Conservation (phyloP, 2,888 invertebrate genomes). For the Nasonia oneida region DNA sequence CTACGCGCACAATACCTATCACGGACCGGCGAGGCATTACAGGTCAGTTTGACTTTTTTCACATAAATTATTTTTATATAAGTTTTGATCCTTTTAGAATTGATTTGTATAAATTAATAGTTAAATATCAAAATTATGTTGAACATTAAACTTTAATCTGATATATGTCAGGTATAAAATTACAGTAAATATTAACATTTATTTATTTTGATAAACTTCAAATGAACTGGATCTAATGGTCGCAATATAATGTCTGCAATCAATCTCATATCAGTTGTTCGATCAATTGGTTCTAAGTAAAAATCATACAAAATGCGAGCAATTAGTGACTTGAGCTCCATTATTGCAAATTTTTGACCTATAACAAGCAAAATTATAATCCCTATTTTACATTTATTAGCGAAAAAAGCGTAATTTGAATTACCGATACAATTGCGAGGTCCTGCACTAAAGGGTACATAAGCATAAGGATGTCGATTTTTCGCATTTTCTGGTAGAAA, state of each 20-base stretch:
- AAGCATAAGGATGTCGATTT: conserved; percentile 28
- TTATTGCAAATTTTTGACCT: conserved; percentile 41
- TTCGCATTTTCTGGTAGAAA: conserved; percentile 33
- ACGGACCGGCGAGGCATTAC: conserved; percentile 90
- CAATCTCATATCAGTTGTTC: not conserved
- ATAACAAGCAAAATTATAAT: not conserved
- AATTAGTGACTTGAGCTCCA: conserved; percentile 54
- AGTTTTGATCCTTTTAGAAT: not conserved
- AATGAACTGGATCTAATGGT: conserved; percentile 5
- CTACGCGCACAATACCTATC: conserved; percentile 93
- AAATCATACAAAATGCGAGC: conserved; percentile 62
- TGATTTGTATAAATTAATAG: not conserved
- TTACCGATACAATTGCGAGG: conserved; percentile 49
- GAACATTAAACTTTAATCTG: too few relatives aligned
- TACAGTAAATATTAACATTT: conserved; percentile 1
- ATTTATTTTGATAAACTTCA: conserved; percentile 52
- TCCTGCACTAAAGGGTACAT: conserved; percentile 46
- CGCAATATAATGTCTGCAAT: not conserved
- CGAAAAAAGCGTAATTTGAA: too few relatives aligned
- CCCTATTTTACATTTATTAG: too few relatives aligned
- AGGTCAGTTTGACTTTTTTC: conserved; percentile 75
- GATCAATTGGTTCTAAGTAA: conserved; percentile 61
- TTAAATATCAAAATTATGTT: too few relatives aligned
- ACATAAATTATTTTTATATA: not conserved
- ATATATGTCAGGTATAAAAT: not conserved